Evolutionary conservation across 2,113 vertebrate species (phyloP).

Genomic region (Ranitomeya variabilis): DNA sequence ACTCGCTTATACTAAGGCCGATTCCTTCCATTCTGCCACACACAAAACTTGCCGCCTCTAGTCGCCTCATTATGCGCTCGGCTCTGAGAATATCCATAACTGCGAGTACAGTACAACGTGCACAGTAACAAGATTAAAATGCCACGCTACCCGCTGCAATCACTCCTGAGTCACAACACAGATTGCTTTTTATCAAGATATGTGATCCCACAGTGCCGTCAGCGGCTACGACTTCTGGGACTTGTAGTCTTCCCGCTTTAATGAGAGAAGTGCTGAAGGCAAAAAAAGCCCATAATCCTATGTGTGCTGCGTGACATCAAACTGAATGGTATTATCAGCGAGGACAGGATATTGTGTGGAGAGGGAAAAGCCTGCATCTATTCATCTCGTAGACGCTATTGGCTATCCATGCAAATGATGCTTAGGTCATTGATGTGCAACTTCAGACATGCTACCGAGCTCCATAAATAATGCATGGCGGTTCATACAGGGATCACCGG

Average conservation of each 20-base stretch:
- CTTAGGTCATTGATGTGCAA: conserved; percentile 30
- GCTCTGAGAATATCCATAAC: not conserved
- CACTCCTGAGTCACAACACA: conserved; percentile 16
- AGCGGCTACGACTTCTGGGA: conserved; percentile 44
- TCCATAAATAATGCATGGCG: conserved; percentile 36
- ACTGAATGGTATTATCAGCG: conserved; percentile 12
- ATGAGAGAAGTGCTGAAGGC: conserved; percentile 43
- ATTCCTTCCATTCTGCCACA: not conserved
- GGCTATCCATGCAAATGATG: conserved; percentile 37
- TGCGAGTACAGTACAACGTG: not conserved
- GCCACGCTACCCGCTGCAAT: conserved; percentile 17
- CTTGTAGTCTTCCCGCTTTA: conserved; percentile 35
- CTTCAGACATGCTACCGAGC: conserved; percentile 3
- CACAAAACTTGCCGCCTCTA: not conserved
- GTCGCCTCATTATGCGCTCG: not conserved
- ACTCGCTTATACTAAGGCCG: not conserved
- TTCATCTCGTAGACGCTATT: conserved; percentile 25
- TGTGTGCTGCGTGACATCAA: conserved; percentile 34
- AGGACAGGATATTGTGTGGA: conserved; percentile 7
- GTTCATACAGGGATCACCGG: conserved; percentile 2
- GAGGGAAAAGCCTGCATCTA: not conserved
- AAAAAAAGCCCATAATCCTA: conserved; percentile 45
- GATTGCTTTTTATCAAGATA: conserved; percentile 47
- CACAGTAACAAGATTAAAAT: conserved; percentile 43
- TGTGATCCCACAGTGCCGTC: conserved; percentile 1